phyloP scores from a whole-genome alignment of 2,797 vertebrate genomes.

The Pseudochromis fuscus region DNA sequence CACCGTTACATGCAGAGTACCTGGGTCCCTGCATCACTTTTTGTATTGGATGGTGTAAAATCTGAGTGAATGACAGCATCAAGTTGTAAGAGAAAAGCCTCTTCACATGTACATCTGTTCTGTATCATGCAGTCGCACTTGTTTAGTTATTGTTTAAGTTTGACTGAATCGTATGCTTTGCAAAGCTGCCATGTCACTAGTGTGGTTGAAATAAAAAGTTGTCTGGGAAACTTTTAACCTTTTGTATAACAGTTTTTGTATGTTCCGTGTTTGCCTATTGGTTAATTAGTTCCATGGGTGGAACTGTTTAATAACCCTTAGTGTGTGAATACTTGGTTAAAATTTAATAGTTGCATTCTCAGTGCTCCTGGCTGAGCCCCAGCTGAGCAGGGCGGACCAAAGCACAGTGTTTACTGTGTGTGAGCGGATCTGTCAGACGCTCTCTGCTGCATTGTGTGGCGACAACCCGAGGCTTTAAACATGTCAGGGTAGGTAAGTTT shows the following conservation, averaged over 20 bases:
- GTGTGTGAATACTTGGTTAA: slow-evolving; percentile 12
- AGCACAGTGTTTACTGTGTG: slow-evolving; percentile 30
- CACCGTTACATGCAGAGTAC: not conserved
- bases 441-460: not conserved
- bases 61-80: not conserved
- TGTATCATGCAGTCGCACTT: too few relatives aligned
- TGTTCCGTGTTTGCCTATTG: not conserved
- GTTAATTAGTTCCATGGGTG: not conserved
- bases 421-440: slow-evolving; percentile 33
- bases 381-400: slow-evolving; percentile 44
- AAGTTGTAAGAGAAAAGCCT: not conserved
- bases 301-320: not conserved
- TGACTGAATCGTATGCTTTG: not conserved
- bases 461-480: not conserved
- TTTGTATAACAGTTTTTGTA: not conserved
- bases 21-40: not conserved
- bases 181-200: not conserved
- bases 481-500: slow-evolving; percentile 52
- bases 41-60: not conserved
- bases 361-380: slow-evolving; percentile 15
- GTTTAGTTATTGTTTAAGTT: not conserved
- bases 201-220: not conserved
- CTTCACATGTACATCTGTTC: not conserved
- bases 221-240: not conserved
- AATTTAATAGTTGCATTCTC: not conserved